phyloP scores from a whole-genome alignment of 2,797 vertebrate species.

The Lacerta agilis region DNA sequence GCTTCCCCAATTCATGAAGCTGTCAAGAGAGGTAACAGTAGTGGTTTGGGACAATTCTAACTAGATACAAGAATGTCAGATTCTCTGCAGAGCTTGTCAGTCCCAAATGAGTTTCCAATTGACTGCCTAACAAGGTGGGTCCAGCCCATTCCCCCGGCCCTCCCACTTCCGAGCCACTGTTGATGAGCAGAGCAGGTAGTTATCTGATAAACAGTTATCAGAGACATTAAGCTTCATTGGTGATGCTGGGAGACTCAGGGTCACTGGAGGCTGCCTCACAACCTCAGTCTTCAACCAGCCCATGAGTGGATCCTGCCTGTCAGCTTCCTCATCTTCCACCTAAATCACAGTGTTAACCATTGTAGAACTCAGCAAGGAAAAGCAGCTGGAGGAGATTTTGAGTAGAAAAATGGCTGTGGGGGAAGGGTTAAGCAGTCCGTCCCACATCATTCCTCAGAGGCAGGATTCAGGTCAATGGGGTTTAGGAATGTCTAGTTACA shows the following conservation, averaged over 20 bases:
- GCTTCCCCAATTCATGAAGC: conserved; percentile 88
- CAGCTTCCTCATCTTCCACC: no score
- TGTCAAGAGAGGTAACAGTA: conserved; percentile 82
- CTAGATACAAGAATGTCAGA: not conserved
- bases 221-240: not conserved
- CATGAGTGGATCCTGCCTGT: no score
- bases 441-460: not conserved
- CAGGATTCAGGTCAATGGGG: not conserved
- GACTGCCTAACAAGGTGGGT: not conserved
- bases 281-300: no score
- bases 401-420: not conserved
- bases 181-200: not conserved
- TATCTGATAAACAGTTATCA: not conserved
- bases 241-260: no score
- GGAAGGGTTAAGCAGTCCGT: not conserved
- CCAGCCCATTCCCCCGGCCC: not conserved
- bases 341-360: no score
- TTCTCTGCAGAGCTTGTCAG: not conserved
- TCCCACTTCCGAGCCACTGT: no score
- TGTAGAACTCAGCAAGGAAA: not conserved
- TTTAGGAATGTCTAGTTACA: not conserved
- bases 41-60: not conserved
- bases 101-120: not conserved
- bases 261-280: no score
- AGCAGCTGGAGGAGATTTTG: not conserved